These are phyloP conservation scores for Eupithecia inturbata DNA, from an alignment of 2,888 invertebrate genomes.

Conservation along the genomic window DNA sequence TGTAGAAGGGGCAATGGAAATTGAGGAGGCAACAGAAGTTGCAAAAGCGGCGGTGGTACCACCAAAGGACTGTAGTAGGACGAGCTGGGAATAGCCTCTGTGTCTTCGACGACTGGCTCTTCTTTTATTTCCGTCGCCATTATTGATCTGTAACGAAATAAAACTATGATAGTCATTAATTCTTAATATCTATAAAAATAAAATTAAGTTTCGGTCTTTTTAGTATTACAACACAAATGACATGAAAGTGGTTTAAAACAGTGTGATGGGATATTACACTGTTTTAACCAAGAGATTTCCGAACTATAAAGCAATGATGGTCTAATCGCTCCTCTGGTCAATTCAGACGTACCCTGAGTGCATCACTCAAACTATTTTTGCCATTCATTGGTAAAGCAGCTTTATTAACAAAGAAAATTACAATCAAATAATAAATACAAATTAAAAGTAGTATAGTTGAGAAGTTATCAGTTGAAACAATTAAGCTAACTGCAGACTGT, in stretches of 20 bases:
- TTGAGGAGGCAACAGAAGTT: constrained; percentile 3
- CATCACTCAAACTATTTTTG: not conserved
- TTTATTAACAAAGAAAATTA: too few species aligned
- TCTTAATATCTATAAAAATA: not conserved
- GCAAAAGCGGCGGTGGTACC: not conserved
- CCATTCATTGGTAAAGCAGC: too few species aligned
- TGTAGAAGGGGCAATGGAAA: constrained; percentile 6
- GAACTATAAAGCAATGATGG: not conserved
- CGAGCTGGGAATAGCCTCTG: constrained; percentile 22
- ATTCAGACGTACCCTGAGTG: not conserved
- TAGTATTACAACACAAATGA: not conserved
- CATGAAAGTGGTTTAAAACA: not conserved
- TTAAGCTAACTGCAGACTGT: too few species aligned
- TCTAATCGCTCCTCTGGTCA: not conserved
- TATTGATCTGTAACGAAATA: constrained; percentile 37
- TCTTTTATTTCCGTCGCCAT: constrained; percentile 45
- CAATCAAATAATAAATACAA: too few species aligned
- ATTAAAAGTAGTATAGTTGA: too few species aligned
- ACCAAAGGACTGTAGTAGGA: not conserved
- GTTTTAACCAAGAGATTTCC: not conserved
- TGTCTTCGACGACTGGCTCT: constrained; percentile 26
- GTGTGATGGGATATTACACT: too few species aligned
- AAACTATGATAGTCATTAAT: not conserved
- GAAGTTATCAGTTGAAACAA: too few species aligned
- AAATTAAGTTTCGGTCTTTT: not conserved